phyloP scores from a whole-genome alignment of 2,113 vertebrate genomes.

The Anolis sagrei region DNA sequence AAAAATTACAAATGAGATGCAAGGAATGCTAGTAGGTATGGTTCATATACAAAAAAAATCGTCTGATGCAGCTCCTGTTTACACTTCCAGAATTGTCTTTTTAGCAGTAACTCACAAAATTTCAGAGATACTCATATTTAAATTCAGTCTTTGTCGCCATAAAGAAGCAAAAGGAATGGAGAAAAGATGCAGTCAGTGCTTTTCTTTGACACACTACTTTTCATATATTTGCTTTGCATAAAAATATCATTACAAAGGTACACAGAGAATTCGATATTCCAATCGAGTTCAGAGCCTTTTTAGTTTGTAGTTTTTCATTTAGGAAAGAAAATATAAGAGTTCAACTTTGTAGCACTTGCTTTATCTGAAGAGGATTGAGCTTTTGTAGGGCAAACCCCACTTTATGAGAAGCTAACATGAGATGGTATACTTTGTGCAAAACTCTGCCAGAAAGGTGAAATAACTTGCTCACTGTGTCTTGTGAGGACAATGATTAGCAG shows the following conservation, averaged over 20 bases:
- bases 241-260: background rate
- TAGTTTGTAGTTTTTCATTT: background rate
- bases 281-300: background rate
- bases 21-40: conserved; percentile 64
- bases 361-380: background rate
- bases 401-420: background rate
- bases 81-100: conserved; percentile 62
- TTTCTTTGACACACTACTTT: conserved; percentile 2
- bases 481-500: background rate
- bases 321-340: background rate
- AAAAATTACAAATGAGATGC: conserved; percentile 54
- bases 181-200: conserved; percentile 26
- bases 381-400: background rate
- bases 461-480: background rate
- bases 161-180: conserved; percentile 52
- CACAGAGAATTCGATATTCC: background rate
- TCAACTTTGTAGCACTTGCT: background rate
- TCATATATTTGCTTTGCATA: conserved; percentile 10
- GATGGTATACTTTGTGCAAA: background rate
- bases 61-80: conserved; percentile 52
- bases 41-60: conserved; percentile 58
- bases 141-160: conserved; percentile 52
- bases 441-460: background rate
- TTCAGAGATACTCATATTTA: conserved; percentile 56
- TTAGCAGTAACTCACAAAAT: conserved; percentile 65